phyloP scores from a whole-genome alignment of 2,113 vertebrate genomes.

The Ailurus styani region DNA sequence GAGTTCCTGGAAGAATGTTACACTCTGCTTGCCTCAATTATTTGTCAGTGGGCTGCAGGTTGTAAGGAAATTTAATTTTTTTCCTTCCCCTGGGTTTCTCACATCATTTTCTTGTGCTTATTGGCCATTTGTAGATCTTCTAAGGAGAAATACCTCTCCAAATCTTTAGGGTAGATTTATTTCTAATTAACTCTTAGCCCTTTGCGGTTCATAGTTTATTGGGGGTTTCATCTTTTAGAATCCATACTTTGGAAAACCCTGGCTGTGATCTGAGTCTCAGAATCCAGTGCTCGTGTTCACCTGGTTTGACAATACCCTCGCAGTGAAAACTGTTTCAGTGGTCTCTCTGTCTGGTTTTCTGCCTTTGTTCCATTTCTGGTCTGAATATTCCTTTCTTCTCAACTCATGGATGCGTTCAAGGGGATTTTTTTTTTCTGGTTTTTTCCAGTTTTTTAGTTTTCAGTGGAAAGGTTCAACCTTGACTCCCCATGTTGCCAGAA shows the following conservation, averaged over 20 bases:
- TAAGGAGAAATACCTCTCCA: background rate
- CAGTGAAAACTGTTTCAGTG: background rate
- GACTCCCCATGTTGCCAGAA: background rate
- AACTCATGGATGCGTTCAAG: background rate
- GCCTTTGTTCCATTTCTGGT: background rate
- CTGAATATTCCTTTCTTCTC: background rate
- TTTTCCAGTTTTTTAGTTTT: background rate
- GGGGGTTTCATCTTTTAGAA: background rate
- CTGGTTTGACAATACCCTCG: background rate
- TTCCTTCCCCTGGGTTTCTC: too few relatives aligned
- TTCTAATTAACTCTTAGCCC: background rate
- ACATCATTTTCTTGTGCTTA: background rate
- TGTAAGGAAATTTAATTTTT: too few relatives aligned
- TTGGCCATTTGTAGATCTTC: background rate
- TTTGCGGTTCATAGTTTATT: background rate
- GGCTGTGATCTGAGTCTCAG: background rate
- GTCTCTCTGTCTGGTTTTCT: background rate
- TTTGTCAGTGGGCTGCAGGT: background rate
- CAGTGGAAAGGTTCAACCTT: background rate
- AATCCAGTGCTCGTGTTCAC: background rate
- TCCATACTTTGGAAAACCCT: background rate
- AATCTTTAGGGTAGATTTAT: background rate
- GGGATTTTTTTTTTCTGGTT: background rate
- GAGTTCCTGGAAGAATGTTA: background rate
- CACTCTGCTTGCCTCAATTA: background rate